A percentile compares a stretch with the other conserved stretches of the same genome.
These are phyloP conservation scores for Mesembrinibis cayennensis DNA, from an alignment of 2,113 vertebrate genomes.

Conservation along the genomic window DNA sequence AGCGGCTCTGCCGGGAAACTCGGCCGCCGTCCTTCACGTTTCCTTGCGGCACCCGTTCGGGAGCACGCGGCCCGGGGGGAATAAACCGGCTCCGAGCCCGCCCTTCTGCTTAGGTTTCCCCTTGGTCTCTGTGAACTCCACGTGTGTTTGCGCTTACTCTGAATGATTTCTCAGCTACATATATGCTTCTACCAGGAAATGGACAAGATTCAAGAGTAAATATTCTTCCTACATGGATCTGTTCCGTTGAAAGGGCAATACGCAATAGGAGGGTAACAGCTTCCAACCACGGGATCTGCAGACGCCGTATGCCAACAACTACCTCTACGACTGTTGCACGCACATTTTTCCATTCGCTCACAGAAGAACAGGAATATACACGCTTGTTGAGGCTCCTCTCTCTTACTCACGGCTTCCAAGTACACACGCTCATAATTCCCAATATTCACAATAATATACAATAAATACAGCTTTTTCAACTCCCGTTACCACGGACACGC, in stretches of 20 bases:
- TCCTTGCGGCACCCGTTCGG: rapidly evolving
- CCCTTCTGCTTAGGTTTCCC: neutral
- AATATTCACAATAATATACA: slow-evolving; percentile 75
- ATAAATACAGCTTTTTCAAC: slow-evolving; percentile 54
- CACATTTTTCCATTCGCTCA: neutral
- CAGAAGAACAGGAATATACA: neutral
- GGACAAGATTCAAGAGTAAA: neutral
- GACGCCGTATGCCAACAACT: neutral
- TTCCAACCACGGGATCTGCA: neutral
- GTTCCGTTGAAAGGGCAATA: neutral
- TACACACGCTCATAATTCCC: neutral
- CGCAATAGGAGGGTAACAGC: neutral
- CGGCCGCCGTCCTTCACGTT: rapidly evolving
- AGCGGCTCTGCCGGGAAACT: neutral
- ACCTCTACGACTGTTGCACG: neutral
- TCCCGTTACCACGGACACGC: neutral
- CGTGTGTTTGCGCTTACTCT: neutral
- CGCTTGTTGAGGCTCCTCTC: neutral
- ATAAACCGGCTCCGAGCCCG: rapidly evolving
- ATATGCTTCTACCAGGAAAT: slow-evolving; percentile 28
- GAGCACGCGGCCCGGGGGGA: neutral
- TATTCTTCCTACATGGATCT: neutral
- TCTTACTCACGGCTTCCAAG: neutral
- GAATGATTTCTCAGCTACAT: neutral
- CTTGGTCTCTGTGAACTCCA: neutral